Percentiles rank a stretch among this genome's conserved stretches.
Conservation (phyloP, 2,797 vertebrate species). For the Limnodromus scolopaceus region DNA sequence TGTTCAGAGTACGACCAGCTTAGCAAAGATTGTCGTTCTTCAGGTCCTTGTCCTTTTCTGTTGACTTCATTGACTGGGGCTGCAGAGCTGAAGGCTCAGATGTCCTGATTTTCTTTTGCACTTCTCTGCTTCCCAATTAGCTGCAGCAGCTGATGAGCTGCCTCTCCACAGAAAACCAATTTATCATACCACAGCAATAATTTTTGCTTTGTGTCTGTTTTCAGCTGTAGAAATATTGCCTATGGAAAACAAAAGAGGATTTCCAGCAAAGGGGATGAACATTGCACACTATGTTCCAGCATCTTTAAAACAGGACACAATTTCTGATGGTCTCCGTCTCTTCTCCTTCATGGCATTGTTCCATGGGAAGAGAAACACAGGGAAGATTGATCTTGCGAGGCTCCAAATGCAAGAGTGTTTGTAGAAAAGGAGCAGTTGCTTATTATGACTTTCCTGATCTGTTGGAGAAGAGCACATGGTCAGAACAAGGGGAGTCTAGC, state of each 20-base stretch:
- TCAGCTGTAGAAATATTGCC: not conserved
- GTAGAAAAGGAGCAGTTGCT: slow-evolving; percentile 57
- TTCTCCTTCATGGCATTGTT: not conserved
- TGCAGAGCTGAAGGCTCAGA: not conserved
- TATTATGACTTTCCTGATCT: slow-evolving; percentile 47
- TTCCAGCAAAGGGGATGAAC: not conserved
- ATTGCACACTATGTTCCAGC: not conserved
- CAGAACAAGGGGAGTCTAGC: slow-evolving; percentile 6
- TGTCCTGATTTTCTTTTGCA: not conserved
- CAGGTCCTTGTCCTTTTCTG: not conserved
- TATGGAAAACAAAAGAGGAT: not conserved
- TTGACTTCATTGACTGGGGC: not conserved
- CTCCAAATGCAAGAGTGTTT: slow-evolving; percentile 46
- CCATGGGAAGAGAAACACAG: slow-evolving; percentile 10
- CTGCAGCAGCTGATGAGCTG: not conserved
- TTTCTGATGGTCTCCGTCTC: not conserved
- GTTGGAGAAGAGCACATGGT: not conserved
- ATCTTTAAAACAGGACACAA: not conserved
- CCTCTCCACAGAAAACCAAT: not conserved
- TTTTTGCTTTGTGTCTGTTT: not conserved
- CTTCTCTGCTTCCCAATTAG: not conserved
- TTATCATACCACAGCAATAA: not conserved
- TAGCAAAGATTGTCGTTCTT: not conserved
- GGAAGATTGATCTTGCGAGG: not conserved
- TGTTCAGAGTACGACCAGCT: not conserved